Conservation (phyloP, 2,113 vertebrate species). For the Ranitomeya variabilis region DNA sequence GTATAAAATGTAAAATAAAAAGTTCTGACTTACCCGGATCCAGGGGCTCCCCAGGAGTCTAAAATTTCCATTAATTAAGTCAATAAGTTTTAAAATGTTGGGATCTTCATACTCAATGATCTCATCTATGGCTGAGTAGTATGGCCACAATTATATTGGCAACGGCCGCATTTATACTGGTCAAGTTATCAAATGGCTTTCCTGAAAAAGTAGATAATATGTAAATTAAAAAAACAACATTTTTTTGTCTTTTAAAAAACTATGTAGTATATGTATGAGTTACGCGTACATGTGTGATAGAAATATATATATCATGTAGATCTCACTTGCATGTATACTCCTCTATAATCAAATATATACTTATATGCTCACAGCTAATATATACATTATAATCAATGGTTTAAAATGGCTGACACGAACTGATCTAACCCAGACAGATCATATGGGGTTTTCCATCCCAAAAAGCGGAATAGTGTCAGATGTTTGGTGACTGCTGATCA, state of each 20-base stretch:
- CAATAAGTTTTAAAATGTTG: background rate
- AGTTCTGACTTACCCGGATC: background rate
- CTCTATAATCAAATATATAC: too few species aligned
- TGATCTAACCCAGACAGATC: too few species aligned
- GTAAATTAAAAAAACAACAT: background rate
- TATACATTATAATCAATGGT: too few species aligned
- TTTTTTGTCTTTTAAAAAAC: background rate
- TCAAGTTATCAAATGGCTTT: conserved; percentile 16
- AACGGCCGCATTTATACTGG: conserved; percentile 8
- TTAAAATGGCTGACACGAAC: too few species aligned
- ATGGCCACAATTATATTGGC: conserved; percentile 45
- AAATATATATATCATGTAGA: too few species aligned
- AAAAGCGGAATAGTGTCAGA: too few species aligned
- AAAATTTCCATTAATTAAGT: background rate
- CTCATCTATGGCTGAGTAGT: conserved; percentile 5
- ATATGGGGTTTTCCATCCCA: too few species aligned
- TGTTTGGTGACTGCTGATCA: too few species aligned
- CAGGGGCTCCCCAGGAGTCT: background rate
- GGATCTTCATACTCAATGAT: conserved; percentile 42
- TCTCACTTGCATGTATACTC: too few species aligned
- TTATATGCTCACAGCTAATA: too few species aligned
- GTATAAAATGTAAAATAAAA: background rate
- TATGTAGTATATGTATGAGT: background rate
- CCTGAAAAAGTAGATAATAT: background rate
- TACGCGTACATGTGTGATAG: too few species aligned